Evolutionary conservation across 2,797 vertebrate genomes (phyloP), one percentile per base, ranked within the genome.

Genomic region (Smutsia gigantea): DNA sequence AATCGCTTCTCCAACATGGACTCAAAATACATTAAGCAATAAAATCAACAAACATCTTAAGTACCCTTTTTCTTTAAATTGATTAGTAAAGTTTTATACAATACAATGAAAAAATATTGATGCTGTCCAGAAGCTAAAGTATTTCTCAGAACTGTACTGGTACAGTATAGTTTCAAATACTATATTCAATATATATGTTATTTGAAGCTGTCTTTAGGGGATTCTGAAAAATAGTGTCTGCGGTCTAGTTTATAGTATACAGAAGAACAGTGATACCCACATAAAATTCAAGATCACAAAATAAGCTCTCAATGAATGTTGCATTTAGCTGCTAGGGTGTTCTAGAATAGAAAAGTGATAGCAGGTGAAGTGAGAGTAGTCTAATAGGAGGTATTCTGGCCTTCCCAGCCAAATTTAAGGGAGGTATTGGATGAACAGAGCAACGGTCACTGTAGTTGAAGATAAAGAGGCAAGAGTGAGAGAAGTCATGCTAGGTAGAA

Each of bases 31-130:
- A 13, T 75, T 55, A 90, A 87, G 57, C 69, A 51, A 42, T 59
- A 92, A 4, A 90, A 78, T 12, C 94, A 27, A 87, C 31, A 96
- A 89, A 90, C 53, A 75, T 31, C 19, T n/a, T 25, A 77, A 91
- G 2, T 12, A 61, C 10, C 4, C 8, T 94, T 82, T 68, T 55
- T 66, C 34, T 86, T 81, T 89, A 89, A 86, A 18, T 92, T 17
- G 82, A 71, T 21, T 74, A 75, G 57, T 18, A 83, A 10, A 68
- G 17, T 34, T 81, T 85, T 86, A 88, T 1, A 69, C 27, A 71
- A n/a, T 37, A n/a, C 1, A 57, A 19, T 51, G 9, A 77, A 93
- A 96, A 90, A 78, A 51, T 51, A 53, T 9, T 42, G 21, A 17
- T 87, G 5, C 31, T 96, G 23, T 87, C n/a, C 53, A 68, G 82